Base-by-base conservation (phyloP, 1,140 invertebrate species). In the Sycophaga agraensis region DNA sequence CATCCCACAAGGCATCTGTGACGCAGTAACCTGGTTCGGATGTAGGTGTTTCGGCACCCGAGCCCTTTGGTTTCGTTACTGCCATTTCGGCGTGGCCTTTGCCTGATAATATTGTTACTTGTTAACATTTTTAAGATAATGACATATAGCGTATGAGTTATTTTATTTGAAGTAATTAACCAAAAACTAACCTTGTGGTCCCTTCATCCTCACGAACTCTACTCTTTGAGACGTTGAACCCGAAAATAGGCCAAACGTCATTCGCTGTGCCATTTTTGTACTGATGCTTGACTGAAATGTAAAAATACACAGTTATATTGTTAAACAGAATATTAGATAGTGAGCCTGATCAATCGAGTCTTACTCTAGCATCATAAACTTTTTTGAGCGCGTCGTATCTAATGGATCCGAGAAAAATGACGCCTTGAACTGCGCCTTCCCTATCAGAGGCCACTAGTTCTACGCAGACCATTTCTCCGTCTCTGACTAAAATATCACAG, bases 1-100 rank as follows among this genome's bases (percentile, higher is more conserved):
- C 87, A 73, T 93, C 91, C 90, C 91, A 93, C 74, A 92, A 84
- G 12, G 73, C 73, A 69, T 93, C 91, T 2, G 89, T 91, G 40
- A 88, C 88, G 70, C 89, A 88, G 67, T 90, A 89, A 16, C 91
- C 93, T 0, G 93, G 92, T 74, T 97, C 94, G n/a, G 94, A 93
- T 63, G 92, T 92, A 2, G 95, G 94, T 2, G 96, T 98, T 77
- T 98, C 96, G 7, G 91, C 91, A 1, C 94, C 96, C 8, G 91
- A 90, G 43, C 90, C 87, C 84, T 94, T 90, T 65, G 93, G 88
- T 77, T 96, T 89, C 3, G 93, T 94, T 21, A 99, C 94, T 4
- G 96, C 97, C 91, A 99, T 96, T 83, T 99, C 97, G 0, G 96
- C 96, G 79, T 96, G 93, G 0, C 97, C 97, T 83, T 98, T 98